phyloP scores from a whole-genome alignment of 2,888 invertebrate species.

The Melieria crassipennis region DNA sequence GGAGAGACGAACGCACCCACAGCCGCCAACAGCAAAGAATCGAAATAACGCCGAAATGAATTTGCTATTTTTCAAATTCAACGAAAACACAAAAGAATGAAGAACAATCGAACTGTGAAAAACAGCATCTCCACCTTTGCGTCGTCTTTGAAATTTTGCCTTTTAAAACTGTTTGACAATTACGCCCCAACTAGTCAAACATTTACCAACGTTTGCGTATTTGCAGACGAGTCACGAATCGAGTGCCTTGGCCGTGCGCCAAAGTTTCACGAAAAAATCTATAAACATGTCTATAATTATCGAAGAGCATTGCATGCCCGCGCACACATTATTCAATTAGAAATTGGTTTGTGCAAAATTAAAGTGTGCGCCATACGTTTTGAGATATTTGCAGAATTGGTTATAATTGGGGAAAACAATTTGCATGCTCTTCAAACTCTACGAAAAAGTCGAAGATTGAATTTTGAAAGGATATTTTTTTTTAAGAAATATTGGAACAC shows the following conservation, averaged over 20 bases:
- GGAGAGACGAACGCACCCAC: conserved; percentile 6
- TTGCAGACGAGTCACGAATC: no score
- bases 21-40: not conserved
- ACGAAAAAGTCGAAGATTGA: no score
- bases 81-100: no score
- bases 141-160: not conserved
- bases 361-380: no score
- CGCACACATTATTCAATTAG: conserved; percentile 27
- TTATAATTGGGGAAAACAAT: no score
- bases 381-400: no score
- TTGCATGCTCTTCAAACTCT: no score
- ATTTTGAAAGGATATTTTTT: no score
- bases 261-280: conserved; percentile 29
- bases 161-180: not conserved
- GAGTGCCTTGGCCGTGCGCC: conserved; percentile 19
- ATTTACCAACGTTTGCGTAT: no score
- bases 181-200: no score
- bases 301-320: conserved; percentile 17
- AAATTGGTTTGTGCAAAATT: conserved; percentile 2
- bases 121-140: not conserved
- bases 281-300: conserved; percentile 33
- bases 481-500: no score
- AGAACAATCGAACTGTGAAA: no score
- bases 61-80: conserved; percentile 5
- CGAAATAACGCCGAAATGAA: not conserved